These are phyloP conservation scores for Agrotis ipsilon DNA, from an alignment of 2,888 invertebrate species.

Conservation along the genomic window DNA sequence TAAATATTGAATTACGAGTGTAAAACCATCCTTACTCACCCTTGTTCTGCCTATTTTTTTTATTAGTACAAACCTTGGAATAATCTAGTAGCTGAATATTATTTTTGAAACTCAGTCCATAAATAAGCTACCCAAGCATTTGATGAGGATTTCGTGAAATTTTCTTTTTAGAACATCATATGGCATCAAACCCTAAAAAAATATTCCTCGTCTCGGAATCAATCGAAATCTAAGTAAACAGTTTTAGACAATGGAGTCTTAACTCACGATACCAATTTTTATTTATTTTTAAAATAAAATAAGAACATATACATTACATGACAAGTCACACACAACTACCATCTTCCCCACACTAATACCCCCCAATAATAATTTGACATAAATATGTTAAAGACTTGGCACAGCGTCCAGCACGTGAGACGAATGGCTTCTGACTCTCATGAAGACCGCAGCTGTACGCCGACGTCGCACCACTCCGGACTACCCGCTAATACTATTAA, in stretches of 20 bases:
- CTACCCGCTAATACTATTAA: slow-evolving; percentile 59
- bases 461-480: slow-evolving; percentile 7
- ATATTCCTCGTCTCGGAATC: neutral
- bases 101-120: too few relatives aligned
- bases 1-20: too few relatives aligned
- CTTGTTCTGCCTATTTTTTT: too few relatives aligned
- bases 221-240: neutral
- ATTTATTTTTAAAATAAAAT: too few relatives aligned
- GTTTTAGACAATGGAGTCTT: too few relatives aligned
- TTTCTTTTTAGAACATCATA: too few relatives aligned
- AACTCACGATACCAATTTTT: too few relatives aligned
- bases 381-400: slow-evolving; percentile 66
- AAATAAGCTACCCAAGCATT: too few relatives aligned
- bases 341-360: slow-evolving; percentile 12
- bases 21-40: too few relatives aligned
- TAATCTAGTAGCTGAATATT: too few relatives aligned
- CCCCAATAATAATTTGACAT: slow-evolving; percentile 46
- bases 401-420: slow-evolving; percentile 59
- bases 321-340: neutral
- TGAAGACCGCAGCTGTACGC: slow-evolving; percentile 48
- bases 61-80: too few relatives aligned
- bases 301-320: neutral
- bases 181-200: neutral
- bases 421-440: slow-evolving; percentile 48
- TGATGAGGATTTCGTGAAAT: too few relatives aligned